These are phyloP conservation scores for Cliona cf. orientalis DNA, from an alignment of 37 sponge, comb jelly and placozoan genomes.

Conservation along the genomic window DNA sequence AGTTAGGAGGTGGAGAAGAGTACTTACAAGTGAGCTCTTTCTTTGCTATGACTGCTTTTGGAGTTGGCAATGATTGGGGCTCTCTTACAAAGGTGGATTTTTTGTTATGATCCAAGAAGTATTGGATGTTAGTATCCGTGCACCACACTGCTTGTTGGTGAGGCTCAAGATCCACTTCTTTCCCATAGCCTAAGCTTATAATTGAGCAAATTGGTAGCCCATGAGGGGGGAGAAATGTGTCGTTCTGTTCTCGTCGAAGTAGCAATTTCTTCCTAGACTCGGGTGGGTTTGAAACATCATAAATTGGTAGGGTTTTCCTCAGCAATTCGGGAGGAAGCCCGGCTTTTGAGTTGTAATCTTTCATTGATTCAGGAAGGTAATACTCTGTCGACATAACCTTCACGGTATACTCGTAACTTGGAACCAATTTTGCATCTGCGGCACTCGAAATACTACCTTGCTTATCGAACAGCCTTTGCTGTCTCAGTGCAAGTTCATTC, in stretches of 20 bases:
- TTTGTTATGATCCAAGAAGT: slow-evolving; percentile 56
- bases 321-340: background rate
- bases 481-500: slow-evolving; percentile 22
- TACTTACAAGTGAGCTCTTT: slow-evolving; percentile 9
- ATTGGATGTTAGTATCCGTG: slow-evolving; percentile 30
- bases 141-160: slow-evolving; percentile 68
- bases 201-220: slow-evolving; percentile 49
- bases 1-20: background rate
- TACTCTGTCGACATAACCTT: slow-evolving; percentile 35
- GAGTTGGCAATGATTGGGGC: slow-evolving; percentile 20
- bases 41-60: background rate
- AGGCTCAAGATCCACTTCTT: slow-evolving; percentile 56
- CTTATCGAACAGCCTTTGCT: too few species aligned
- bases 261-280: background rate
- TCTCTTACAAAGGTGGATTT: slow-evolving; percentile 38
- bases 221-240: slow-evolving; percentile 69
- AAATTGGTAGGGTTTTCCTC: background rate
- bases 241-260: background rate
- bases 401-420: slow-evolving; percentile 18
- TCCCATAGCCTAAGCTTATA: slow-evolving; percentile 69
- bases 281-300: background rate
- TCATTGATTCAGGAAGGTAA: slow-evolving; percentile 25
- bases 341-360: background rate
- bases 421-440: too few species aligned
- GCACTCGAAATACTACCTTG: too few species aligned